phyloP scores from a whole-genome alignment of 2,797 vertebrate species.

The Perodicticus potto region DNA sequence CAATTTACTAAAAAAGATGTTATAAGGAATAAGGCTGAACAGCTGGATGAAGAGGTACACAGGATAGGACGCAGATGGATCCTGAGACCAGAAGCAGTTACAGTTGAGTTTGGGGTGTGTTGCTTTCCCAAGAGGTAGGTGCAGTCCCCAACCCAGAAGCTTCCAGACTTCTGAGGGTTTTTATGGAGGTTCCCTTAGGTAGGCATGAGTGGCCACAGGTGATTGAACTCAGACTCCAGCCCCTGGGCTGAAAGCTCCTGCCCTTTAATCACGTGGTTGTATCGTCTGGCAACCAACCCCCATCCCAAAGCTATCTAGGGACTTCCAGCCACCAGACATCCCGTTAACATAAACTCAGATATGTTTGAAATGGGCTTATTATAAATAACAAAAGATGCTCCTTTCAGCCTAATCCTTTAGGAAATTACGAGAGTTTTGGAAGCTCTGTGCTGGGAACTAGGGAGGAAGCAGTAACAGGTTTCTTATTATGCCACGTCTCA shows the following conservation, averaged over 20 bases:
- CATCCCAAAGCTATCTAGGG: background rate
- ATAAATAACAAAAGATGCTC: background rate
- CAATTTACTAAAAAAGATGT: background rate
- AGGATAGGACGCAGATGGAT: background rate
- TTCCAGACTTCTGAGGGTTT: too few relatives aligned
- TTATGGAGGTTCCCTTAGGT: too few relatives aligned
- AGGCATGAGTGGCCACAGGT: background rate
- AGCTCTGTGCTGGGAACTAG: background rate
- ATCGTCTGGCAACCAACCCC: background rate
- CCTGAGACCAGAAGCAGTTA: background rate
- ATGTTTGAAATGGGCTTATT: background rate
- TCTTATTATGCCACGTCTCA: background rate
- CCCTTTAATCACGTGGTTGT: background rate
- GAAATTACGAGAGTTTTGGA: background rate
- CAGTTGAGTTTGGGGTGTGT: background rate
- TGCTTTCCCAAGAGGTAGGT: too few relatives aligned
- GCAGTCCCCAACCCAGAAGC: background rate
- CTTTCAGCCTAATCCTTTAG: background rate
- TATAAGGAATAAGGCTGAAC: too few relatives aligned
- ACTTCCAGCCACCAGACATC: background rate
- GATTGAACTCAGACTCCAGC: background rate
- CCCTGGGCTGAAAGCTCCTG: background rate
- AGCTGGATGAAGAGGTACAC: background rate
- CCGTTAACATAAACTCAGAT: background rate
- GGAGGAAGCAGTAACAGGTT: background rate